Conservation (phyloP, 2,797 vertebrate species). For the Thalassophryne amazonica region DNA sequence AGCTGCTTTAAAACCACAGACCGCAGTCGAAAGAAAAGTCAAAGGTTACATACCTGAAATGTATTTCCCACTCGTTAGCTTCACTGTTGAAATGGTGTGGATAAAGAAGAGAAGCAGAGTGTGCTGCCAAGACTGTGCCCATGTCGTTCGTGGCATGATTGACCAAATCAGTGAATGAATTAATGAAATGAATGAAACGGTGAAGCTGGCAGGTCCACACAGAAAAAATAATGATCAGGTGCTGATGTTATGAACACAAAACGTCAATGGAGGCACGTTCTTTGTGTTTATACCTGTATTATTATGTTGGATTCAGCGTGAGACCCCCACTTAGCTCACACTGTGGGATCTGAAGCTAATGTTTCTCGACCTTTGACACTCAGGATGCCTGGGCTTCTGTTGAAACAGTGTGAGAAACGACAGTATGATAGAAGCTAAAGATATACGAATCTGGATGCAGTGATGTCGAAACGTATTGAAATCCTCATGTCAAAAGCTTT, state of each 20-base stretch:
- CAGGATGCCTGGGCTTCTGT: constrained; percentile 10
- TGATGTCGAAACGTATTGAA: constrained; percentile 25
- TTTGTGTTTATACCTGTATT: background rate
- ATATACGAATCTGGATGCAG: constrained; percentile 33
- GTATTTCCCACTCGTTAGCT: constrained; percentile 24
- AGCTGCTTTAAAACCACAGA: too few relatives aligned
- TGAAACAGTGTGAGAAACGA: constrained; percentile 35
- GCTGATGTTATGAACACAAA: background rate
- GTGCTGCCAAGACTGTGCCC: background rate
- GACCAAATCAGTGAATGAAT: constrained; percentile 5
- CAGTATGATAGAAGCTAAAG: constrained; percentile 25
- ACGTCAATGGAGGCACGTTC: background rate
- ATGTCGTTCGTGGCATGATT: constrained; percentile 5
- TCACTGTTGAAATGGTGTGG: constrained; percentile 28
- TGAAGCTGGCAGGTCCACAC: background rate
- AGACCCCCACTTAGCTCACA: background rate
- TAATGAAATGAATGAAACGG: background rate
- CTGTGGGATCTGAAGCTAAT: constrained; percentile 3
- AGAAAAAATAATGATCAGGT: background rate
- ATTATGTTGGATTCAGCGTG: background rate
- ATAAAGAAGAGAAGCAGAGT: constrained; percentile 8
- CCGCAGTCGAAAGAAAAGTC: constrained; percentile 31
- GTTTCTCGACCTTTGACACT: constrained; percentile 14
- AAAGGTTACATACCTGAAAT: constrained; percentile 44
- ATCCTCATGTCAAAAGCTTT: constrained; percentile 25